Percentiles rank a stretch among this genome's conserved stretches.
Evolutionary conservation across 2,888 invertebrate genomes (phyloP).

Genomic region (Odontothrips loti): DNA sequence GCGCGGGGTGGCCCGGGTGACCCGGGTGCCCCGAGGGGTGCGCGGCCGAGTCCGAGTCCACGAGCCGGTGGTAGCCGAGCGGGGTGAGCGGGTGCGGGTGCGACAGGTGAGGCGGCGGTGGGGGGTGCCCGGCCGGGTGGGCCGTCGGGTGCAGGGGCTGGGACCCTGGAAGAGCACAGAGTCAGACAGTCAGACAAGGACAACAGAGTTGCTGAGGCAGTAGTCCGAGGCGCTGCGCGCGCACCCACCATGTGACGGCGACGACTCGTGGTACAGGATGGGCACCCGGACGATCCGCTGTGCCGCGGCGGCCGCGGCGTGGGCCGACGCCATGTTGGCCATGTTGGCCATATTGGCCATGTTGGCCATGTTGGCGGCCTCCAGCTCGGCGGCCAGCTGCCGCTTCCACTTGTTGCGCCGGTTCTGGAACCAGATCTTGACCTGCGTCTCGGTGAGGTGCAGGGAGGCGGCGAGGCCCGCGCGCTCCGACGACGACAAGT

Average conservation of each 20-base stretch:
- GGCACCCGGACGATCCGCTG: conserved; percentile 93
- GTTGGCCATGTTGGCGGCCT: conserved; percentile 72
- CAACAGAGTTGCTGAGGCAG: no score
- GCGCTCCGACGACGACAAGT: conserved; percentile 86
- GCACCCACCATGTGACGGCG: conserved; percentile 23
- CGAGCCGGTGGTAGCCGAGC: conserved; percentile 45
- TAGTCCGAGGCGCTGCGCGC: no score
- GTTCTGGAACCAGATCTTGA: conserved; percentile 96
- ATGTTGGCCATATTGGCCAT: conserved; percentile 14
- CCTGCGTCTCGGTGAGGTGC: conserved; percentile 89
- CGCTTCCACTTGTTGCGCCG: conserved; percentile 93
- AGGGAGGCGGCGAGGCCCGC: conserved; percentile 86
- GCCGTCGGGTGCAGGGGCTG: conserved; percentile 44
- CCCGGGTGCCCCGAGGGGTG: conserved; percentile 51
- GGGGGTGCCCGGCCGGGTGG: conserved; percentile 44
- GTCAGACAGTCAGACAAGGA: background rate
- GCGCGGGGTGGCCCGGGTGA: conserved; percentile 61
- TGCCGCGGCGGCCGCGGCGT: conserved; percentile 55
- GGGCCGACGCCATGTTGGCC: conserved; percentile 21
- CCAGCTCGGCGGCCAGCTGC: conserved; percentile 88
- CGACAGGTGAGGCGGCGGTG: conserved; percentile 38
- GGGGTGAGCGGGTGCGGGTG: conserved; percentile 43
- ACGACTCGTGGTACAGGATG: conserved; percentile 84
- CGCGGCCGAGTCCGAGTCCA: background rate
- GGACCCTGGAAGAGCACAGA: background rate